A percentile compares a stretch with the other conserved stretches of the same genome.
These are phyloP conservation scores for Serripes groenlandicus DNA, from an alignment of 2,888 invertebrate species.

Conservation along the genomic window DNA sequence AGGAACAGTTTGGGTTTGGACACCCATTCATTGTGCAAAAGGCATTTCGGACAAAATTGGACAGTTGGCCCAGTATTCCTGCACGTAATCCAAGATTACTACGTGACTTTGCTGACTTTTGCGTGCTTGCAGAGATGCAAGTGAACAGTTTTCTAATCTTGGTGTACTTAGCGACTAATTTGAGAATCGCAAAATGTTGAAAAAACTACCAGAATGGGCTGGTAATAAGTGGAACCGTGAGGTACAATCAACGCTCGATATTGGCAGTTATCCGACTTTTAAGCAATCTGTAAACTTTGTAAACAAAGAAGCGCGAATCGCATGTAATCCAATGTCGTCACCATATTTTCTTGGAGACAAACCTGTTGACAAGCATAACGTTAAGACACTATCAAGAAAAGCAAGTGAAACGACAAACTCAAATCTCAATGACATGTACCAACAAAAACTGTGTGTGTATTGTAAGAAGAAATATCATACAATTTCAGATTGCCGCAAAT, in stretches of 20 bases:
- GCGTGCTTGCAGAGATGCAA: conserved; percentile 38
- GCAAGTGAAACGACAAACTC: background rate
- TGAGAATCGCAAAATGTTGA: background rate
- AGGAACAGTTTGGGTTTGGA: background rate
- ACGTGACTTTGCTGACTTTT: conserved; percentile 41
- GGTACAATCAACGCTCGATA: background rate
- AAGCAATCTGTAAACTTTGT: conserved; percentile 47
- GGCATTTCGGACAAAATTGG: background rate
- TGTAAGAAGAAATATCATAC: conserved; percentile 1
- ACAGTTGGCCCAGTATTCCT: conserved; percentile 2
- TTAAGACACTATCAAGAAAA: too few relatives aligned
- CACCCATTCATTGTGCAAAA: background rate
- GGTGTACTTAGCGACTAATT: background rate
- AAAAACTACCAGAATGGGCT: conserved; percentile 12
- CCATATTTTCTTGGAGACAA: background rate
- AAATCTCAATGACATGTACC: background rate
- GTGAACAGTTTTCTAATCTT: conserved; percentile 19
- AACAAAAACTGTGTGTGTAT: background rate
- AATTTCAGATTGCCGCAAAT: background rate
- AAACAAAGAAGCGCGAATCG: conserved; percentile 7
- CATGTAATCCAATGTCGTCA: conserved; percentile 13
- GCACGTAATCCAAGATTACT: background rate
- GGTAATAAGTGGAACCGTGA: background rate
- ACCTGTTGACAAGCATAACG: too few relatives aligned
- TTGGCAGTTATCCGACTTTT: background rate